Conservation (phyloP, 1,140 invertebrate species). For the Temnothorax longispinosus region DNA sequence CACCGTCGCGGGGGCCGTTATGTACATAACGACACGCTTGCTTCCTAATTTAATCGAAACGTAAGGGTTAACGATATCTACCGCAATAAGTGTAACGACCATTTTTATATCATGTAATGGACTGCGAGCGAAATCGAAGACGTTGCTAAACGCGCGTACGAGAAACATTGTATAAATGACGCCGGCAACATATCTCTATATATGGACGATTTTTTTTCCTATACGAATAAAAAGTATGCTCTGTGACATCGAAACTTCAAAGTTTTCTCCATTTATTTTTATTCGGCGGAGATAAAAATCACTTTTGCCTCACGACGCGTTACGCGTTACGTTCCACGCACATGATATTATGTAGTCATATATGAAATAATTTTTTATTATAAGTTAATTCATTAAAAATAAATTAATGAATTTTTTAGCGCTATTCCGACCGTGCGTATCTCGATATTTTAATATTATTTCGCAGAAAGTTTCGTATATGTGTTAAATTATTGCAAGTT, state of each 20-base stretch:
- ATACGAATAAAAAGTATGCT: slow-evolving; percentile 71
- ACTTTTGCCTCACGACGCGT: neutral
- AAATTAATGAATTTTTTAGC: neutral
- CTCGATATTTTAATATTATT: slow-evolving; percentile 2
- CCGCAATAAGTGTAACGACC: slow-evolving; percentile 65
- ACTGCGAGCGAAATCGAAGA: slow-evolving; percentile 46
- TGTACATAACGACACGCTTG: slow-evolving; percentile 71
- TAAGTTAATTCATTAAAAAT: neutral
- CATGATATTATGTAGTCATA: neutral
- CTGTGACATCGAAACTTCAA: slow-evolving; percentile 51
- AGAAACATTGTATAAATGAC: slow-evolving; percentile 65
- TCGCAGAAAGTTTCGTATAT: neutral
- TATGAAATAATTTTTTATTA: neutral
- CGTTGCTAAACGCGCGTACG: slow-evolving; percentile 60
- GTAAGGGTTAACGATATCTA: slow-evolving; percentile 63
- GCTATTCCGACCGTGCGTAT: too few species aligned
- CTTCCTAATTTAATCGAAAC: slow-evolving; percentile 66
- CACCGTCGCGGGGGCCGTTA: slow-evolving; percentile 56
- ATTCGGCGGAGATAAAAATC: neutral
- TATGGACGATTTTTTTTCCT: slow-evolving; percentile 73
- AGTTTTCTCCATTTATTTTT: neutral
- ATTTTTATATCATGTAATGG: slow-evolving; percentile 74
- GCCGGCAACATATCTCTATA: slow-evolving; percentile 73
- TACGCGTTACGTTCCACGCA: neutral
- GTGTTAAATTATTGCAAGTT: neutral